These are phyloP conservation scores for Drosophila prostipennis DNA, from an alignment of 2,888 invertebrate species.

Conservation along the genomic window DNA sequence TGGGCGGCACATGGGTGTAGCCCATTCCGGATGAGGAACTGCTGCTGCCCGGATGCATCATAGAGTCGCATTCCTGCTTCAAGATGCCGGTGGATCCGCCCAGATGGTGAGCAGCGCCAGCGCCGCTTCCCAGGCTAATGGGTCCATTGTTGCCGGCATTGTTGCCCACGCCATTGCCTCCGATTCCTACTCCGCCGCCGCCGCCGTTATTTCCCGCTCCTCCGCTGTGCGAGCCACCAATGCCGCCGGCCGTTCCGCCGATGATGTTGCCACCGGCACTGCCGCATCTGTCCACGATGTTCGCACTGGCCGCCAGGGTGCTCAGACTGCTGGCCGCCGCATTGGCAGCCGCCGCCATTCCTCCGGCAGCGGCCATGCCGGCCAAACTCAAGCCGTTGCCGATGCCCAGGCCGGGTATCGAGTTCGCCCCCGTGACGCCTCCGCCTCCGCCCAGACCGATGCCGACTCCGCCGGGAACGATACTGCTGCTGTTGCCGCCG, in stretches of 20 bases:
- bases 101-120: slow-evolving; percentile 74
- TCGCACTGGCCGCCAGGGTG: slow-evolving; percentile 65
- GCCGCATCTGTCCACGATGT: slow-evolving; percentile 69
- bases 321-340: slow-evolving; percentile 69
- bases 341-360: slow-evolving; percentile 68
- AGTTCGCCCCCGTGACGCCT: slow-evolving; percentile 47
- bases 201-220: slow-evolving; percentile 48
- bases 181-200: slow-evolving; percentile 40
- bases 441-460: slow-evolving; percentile 33
- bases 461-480: slow-evolving; percentile 43
- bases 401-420: slow-evolving; percentile 59
- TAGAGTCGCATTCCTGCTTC: slow-evolving; percentile 84
- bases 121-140: slow-evolving; percentile 80
- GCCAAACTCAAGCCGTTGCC: slow-evolving; percentile 65
- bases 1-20: slow-evolving; percentile 81
- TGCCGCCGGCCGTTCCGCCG: slow-evolving; percentile 59
- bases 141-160: slow-evolving; percentile 81
- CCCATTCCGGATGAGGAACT: slow-evolving; percentile 82
- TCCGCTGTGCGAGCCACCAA: slow-evolving; percentile 46
- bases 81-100: slow-evolving; percentile 79
- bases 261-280: slow-evolving; percentile 68
- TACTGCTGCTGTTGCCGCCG: slow-evolving; percentile 64
- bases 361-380: slow-evolving; percentile 72
- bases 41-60: slow-evolving; percentile 83
- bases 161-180: slow-evolving; percentile 37